Conservation (phyloP, 2,113 vertebrate species). For the Mandrillus leucophaeus region DNA sequence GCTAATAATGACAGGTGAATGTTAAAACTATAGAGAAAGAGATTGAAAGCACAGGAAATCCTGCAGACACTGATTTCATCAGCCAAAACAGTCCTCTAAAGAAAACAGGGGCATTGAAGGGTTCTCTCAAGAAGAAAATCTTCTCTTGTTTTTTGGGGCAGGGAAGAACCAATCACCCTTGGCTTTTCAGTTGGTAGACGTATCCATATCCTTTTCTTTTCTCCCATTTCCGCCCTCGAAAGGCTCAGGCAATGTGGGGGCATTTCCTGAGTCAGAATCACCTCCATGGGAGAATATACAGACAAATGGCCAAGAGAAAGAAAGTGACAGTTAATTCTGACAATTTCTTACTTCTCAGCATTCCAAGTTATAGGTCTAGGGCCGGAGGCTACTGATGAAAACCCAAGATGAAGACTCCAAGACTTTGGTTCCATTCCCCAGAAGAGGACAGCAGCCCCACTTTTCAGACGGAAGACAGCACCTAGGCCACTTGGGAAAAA, state of each 20-base stretch:
- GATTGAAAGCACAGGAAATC: constrained; percentile 49
- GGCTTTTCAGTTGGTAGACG: neutral
- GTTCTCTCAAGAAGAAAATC: neutral
- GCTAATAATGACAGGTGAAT: constrained; percentile 33
- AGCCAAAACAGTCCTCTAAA: neutral
- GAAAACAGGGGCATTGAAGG: neutral
- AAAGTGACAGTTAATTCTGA: neutral
- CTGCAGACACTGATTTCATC: constrained; percentile 41
- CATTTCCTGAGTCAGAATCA: neutral
- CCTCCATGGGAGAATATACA: neutral
- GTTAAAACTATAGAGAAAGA: neutral
- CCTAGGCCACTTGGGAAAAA: neutral
- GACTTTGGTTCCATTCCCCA: neutral
- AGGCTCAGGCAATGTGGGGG: neutral
- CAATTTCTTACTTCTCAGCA: neutral
- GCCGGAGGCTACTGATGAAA: neutral
- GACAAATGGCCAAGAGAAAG: neutral
- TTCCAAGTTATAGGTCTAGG: neutral
- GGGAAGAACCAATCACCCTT: neutral
- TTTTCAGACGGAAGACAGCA: neutral
- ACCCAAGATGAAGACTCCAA: neutral
- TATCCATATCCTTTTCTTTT: neutral
- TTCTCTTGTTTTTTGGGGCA: neutral
- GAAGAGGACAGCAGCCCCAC: neutral
- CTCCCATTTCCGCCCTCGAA: neutral